Base-by-base conservation (phyloP, 2,888 invertebrate genomes). In the Tricholauxania praeusta region DNA sequence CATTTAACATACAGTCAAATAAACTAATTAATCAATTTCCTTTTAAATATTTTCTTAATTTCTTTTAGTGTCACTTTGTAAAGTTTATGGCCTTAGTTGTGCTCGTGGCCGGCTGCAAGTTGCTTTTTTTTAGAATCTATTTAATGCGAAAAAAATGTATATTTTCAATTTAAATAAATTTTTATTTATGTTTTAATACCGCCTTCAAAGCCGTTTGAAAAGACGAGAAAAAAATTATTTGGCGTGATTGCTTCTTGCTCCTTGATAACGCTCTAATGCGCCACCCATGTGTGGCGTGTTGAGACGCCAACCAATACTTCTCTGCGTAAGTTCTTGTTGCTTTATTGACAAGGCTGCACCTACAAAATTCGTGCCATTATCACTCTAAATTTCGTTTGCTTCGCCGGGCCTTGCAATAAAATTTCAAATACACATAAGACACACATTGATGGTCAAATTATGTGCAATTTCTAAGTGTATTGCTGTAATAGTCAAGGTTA, bases 241-340 rank as follows among this genome's bases (percentile, higher is more conserved):
- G 74, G 76, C 12, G 76, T 78, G 12, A 78, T 48, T 12, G 77
- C 75, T 12, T 77, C 76, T 22, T 77, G 76, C n/a, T 76, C 75
- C 2, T 68, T 52, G 1, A 74, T 47, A 32, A 5, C 2, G 53
- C 39, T 39, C 6, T 10, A 1, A 39, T 39, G 39, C 39, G 39
- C 39, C 39, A 8, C 39, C 8, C 39, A 39, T 39, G 5, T 78
- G 78, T 3, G 79, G 79, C 10, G 72, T 75, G 74, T 12, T 74
- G 76, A 77, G 76, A n/a, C 57, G 71, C 75, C 77, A 78, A 22
- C 71, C 73, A 3, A 76, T 71, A 14, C 59, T 60, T 14, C 72
- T 72, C 3, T 14, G 39, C 12, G 63, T 12, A 1, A 48, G 47
- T 10, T 17, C 17, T n/a, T 47, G 17, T 12, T 63, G n/a, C 15